phyloP scores from a whole-genome alignment of 1,140 invertebrate species.

The Drosophila nikananu region DNA sequence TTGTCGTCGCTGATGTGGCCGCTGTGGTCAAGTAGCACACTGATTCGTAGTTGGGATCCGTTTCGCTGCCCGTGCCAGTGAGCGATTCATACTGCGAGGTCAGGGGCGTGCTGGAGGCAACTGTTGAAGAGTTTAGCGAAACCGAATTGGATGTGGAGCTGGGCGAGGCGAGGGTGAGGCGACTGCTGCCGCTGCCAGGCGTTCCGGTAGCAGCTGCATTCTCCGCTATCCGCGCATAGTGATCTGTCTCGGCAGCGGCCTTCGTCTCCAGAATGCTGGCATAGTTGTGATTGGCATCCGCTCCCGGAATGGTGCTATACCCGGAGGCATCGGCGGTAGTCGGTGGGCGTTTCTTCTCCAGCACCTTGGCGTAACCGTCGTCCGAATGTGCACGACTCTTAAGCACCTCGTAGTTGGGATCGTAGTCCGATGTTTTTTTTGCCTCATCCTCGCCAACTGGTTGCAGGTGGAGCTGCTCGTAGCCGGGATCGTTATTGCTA shows the following conservation, averaged over 20 bases:
- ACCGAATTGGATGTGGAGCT: slow-evolving; percentile 37
- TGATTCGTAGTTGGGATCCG: slow-evolving; percentile 90
- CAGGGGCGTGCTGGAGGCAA: slow-evolving; percentile 66
- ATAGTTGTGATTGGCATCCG: slow-evolving; percentile 84
- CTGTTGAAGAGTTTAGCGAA: slow-evolving; percentile 62
- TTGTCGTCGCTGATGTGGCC: slow-evolving; percentile 45
- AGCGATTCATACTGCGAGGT: slow-evolving; percentile 89
- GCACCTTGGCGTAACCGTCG: slow-evolving; percentile 85
- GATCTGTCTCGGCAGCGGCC: slow-evolving; percentile 61
- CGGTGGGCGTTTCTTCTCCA: slow-evolving; percentile 71
- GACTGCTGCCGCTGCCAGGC: slow-evolving; percentile 34
- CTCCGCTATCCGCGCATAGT: slow-evolving; percentile 78
- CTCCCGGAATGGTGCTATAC: slow-evolving; percentile 78
- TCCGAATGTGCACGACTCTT: slow-evolving; percentile 82
- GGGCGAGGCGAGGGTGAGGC: slow-evolving; percentile 61
- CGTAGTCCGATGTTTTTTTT: slow-evolving; percentile 85
- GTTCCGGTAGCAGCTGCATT: slow-evolving; percentile 27
- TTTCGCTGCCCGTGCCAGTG: slow-evolving; percentile 90
- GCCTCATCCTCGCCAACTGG: slow-evolving; percentile 57
- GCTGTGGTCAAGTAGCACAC: slow-evolving; percentile 86
- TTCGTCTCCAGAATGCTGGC: slow-evolving; percentile 83
- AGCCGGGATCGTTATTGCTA: slow-evolving; percentile 88
- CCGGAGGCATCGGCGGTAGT: slow-evolving; percentile 58
- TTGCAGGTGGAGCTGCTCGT: slow-evolving; percentile 86
- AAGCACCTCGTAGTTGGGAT: slow-evolving; percentile 91